A percentile compares a stretch with the other conserved stretches of the same genome.
These are phyloP conservation scores for Apodemus speciosus DNA, from an alignment of 2,113 vertebrate species.

Conservation along the genomic window DNA sequence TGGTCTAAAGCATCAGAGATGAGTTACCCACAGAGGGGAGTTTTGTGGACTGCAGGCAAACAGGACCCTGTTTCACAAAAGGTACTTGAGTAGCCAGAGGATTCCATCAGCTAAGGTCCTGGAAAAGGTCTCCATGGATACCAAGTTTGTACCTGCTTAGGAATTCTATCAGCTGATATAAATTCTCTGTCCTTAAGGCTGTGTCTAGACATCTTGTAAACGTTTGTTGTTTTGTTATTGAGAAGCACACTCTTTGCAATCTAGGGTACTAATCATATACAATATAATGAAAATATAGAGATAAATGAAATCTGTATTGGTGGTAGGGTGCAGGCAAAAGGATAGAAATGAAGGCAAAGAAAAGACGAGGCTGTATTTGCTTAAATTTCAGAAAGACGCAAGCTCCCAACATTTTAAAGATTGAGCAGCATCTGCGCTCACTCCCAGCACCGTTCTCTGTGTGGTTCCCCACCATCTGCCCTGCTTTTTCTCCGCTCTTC, in stretches of 20 bases:
- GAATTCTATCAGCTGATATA: background rate
- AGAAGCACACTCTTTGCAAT: background rate
- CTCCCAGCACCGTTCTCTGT: conserved; percentile 21
- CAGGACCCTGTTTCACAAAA: background rate
- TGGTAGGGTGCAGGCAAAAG: background rate
- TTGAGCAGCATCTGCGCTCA: conserved; percentile 52
- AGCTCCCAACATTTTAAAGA: conserved; percentile 34
- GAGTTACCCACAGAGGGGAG: background rate
- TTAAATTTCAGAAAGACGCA: conserved; percentile 18
- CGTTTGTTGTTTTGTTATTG: background rate
- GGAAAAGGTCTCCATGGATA: background rate
- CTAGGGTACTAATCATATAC: background rate
- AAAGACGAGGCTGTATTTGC: background rate
- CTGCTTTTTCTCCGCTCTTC: background rate
- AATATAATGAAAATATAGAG: background rate
- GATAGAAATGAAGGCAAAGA: background rate
- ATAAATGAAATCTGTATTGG: background rate
- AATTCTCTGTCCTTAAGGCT: background rate
- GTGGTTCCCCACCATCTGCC: conserved; percentile 30
- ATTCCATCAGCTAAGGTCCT: background rate
- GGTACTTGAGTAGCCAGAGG: background rate
- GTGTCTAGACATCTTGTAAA: background rate
- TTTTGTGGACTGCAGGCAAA: background rate
- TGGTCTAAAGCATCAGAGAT: background rate
- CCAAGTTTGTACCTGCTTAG: background rate